Evolutionary conservation across 2,888 invertebrate genomes (phyloP).

Genomic region (Pachymerium ferrugineum): DNA sequence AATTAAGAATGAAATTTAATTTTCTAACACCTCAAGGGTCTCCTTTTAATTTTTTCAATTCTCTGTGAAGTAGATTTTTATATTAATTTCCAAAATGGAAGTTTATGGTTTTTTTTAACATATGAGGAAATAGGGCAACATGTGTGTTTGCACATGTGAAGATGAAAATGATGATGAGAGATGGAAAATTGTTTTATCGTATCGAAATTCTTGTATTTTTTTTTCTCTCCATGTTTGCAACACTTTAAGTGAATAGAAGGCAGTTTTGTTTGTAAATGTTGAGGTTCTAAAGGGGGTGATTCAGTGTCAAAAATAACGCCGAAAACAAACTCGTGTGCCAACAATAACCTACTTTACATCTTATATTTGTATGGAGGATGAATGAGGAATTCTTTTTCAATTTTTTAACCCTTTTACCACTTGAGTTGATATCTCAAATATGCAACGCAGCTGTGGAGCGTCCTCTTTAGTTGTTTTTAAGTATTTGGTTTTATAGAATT

Average conservation of each 20-base stretch:
- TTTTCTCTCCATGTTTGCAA: neutral
- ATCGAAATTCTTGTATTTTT: neutral
- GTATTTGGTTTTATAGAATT: too few relatives aligned
- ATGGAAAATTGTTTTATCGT: neutral
- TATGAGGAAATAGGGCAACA: neutral
- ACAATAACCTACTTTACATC: neutral
- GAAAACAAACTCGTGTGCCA: neutral
- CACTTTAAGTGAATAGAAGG: neutral
- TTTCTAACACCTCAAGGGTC: too few relatives aligned
- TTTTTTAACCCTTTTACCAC: neutral
- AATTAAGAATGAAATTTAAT: too few relatives aligned
- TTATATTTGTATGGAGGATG: too few relatives aligned
- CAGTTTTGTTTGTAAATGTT: neutral
- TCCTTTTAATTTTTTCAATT: too few relatives aligned
- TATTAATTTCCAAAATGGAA: neutral
- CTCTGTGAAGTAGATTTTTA: too few relatives aligned
- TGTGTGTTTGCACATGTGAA: neutral
- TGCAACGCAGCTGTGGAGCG: too few relatives aligned
- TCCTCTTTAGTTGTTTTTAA: too few relatives aligned
- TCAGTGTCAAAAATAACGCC: neutral
- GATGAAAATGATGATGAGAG: neutral
- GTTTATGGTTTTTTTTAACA: neutral
- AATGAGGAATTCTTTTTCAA: neutral
- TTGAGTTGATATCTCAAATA: neutral
- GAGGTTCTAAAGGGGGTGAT: neutral